Conservation (phyloP, 2,888 invertebrate species). For the Cataglyphis rosenhaueri region DNA sequence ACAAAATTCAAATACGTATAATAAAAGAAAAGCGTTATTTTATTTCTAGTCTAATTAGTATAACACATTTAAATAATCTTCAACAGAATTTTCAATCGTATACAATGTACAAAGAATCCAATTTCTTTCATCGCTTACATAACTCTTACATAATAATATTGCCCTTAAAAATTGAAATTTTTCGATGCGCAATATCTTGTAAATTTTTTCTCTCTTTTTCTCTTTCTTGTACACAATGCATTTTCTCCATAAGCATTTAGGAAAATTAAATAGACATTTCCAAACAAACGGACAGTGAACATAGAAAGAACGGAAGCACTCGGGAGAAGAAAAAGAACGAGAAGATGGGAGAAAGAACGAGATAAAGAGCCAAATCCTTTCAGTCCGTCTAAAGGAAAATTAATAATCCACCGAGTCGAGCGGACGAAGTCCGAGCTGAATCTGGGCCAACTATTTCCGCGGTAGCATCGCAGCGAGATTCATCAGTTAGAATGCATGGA, state of each 20-base stretch:
- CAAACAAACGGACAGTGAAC: constrained; percentile 14
- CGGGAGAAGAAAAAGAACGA: constrained; percentile 35
- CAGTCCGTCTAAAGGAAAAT: constrained; percentile 68
- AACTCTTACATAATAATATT: constrained; percentile 42
- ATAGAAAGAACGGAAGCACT: not conserved
- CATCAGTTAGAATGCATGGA: constrained; percentile 70
- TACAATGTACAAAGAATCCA: constrained; percentile 8
- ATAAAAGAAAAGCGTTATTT: constrained; percentile 7
- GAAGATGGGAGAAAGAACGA: not conserved
- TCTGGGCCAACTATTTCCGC: constrained; percentile 74
- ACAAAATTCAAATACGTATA: not conserved
- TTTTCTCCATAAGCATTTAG: constrained; percentile 61
- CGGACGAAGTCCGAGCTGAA: constrained; percentile 63
- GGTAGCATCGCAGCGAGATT: constrained; percentile 71
- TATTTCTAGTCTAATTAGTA: not conserved
- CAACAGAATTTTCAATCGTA: not conserved
- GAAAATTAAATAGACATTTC: constrained; percentile 68
- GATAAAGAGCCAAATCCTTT: constrained; percentile 50
- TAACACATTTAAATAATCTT: constrained; percentile 27
- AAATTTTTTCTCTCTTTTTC: constrained; percentile 14
- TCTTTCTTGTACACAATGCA: constrained; percentile 40
- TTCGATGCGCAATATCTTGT: constrained; percentile 38
- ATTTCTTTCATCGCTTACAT: not conserved
- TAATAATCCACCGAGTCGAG: constrained; percentile 72
- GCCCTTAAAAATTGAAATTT: constrained; percentile 37